These are phyloP conservation scores for Macquaria ambigua DNA, from an alignment of 2,113 vertebrate genomes.

Conservation along the genomic window DNA sequence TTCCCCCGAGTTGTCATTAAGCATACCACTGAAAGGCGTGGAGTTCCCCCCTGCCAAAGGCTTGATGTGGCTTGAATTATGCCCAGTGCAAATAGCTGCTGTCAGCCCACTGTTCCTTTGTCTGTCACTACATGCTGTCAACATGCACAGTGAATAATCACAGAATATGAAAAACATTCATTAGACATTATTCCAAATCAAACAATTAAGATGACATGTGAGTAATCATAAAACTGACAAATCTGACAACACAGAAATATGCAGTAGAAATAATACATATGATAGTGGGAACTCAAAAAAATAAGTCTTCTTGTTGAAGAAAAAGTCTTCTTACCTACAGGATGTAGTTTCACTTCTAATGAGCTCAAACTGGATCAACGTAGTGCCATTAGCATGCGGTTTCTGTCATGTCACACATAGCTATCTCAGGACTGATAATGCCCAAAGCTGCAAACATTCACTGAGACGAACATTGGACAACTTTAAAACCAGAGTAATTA, in stretches of 20 bases:
- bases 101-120: constrained; percentile 30
- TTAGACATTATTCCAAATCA: constrained; percentile 20
- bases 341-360: not conserved
- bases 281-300: not conserved
- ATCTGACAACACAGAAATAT: not conserved
- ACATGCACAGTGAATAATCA: constrained; percentile 17
- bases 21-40: constrained; percentile 40
- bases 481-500: not conserved
- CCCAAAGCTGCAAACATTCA: not conserved
- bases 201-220: not conserved
- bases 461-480: not conserved
- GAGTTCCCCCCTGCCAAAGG: constrained; percentile 40
- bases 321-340: not conserved
- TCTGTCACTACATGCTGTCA: constrained; percentile 36
- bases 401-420: not conserved
- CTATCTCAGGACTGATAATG: not conserved
- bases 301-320: not conserved
- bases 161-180: constrained; percentile 4
- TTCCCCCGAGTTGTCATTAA: constrained; percentile 74
- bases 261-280: not conserved
- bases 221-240: not conserved
- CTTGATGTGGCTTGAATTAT: constrained; percentile 57
- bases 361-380: not conserved
- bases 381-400: not conserved
- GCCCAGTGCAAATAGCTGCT: constrained; percentile 39